Evolutionary conservation across 2,113 vertebrate genomes (phyloP), one percentile per base, ranked within the genome.

Genomic region (Pedionomus torquatus): DNA sequence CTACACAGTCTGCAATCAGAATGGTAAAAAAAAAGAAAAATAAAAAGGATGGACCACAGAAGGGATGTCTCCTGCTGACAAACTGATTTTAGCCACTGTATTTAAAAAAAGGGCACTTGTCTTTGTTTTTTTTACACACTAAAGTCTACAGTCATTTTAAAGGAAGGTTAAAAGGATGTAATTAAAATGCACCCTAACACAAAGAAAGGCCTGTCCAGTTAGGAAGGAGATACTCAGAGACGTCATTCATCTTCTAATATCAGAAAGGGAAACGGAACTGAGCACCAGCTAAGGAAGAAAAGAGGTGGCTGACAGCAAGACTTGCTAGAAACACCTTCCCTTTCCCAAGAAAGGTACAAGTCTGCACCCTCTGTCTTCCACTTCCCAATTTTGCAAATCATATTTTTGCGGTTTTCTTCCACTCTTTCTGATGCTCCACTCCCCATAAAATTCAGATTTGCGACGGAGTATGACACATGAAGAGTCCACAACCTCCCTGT

Each of bases 401-500:
- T 9, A 37, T 71, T 66, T 14, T 41, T 28, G 24, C 13, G 54
- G 39, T 13, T 52, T 61, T 65, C 2, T 57, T 84, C 44, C 26
- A 28, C 46, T 35, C 37, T 75, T 39, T 39, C 14, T 72, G 15
- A 74, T 9, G 30, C 19, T 54, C 60, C 31, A 43, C 44, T 87
- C 33, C 17, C 33, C 18, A 6, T 17, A 23, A 35, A 43, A 48
- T 20, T 41, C 43, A 64, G 39, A 28, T 33, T 5, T 65, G 28
- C 19, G 41, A 61, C 55, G n/a, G 31, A 70, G 58, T 1, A 48
- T 33, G 30, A 55, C 1, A 20, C 1, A 1, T 11, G 10, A 71
- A 28, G 0, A 37, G 21, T 26, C 17, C 31, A 5, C 0, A 16
- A 17, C 4, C 30, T n/a, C 55, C 15, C 78, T 35, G 23, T 20